Base-by-base conservation (phyloP, 2,888 invertebrate species). In the Euclidia mi region DNA sequence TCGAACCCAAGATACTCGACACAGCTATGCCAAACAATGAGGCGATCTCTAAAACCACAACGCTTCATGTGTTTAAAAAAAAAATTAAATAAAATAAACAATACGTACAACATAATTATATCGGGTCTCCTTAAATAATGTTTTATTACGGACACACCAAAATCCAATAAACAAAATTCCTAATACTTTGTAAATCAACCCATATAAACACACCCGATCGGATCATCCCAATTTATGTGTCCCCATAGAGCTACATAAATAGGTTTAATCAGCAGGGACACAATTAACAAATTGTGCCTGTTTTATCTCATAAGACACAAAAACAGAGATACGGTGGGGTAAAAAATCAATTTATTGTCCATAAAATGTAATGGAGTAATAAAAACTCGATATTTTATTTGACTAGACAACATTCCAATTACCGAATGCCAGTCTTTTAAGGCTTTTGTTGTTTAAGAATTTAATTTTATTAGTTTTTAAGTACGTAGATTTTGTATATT, bases 311-410 rank as follows among this genome's bases (percentile, higher is more conserved):
- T 64, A 55, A 44, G 51, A 48, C 48, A 55, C 51, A 35, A 28
- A 69, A 60, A 60, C 52, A 57, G 29, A 59, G 53, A 59, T 56
- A 61, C 46, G 56, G 56, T 45, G 48, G 46, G 46, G 56, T 60
- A 60, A 51, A 67, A 58, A 59, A 32, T 38, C 29, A 65, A 48
- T 70, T 68, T 62, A 72, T 62, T 29, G 12, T 17, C 49, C 28
- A 62, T 66, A 61, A 64, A 75, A 76, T 43, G 37, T 47, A 61
- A 76, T 59, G 46, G 63, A 48, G 34, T 37, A 41, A 58, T 56
- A 61, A 61, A 64, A 65, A 56, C 45, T 55, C 51, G 47, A 65
- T 63, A 25, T 57, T 68, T 65, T 63, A 65, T 72, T 76, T 72
- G 60, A 31, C 28, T 38, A 44, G 45, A 55, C 41, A 59, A 51